Base-by-base conservation (phyloP, 2,797 vertebrate species). In the Lindbergichthys nudifrons region DNA sequence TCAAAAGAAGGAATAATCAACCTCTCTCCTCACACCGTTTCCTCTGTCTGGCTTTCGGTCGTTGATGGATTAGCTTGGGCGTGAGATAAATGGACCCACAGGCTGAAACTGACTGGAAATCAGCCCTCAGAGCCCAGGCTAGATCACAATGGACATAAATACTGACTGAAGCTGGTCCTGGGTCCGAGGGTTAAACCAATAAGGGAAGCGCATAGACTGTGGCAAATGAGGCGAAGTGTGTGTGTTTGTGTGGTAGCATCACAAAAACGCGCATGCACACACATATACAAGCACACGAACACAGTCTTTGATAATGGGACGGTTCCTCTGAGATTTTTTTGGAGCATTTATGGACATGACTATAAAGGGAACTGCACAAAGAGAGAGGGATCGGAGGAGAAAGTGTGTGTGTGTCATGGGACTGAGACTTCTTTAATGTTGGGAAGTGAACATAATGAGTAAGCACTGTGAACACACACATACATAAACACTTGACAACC, bases 381-480 rank as follows among this genome's bases (percentile, higher is more conserved):
- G 71, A 78, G 73, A 80, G 78, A 68, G 70, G 4, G 64, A 61
- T 52, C 26, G n/a, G 67, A 72, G 62, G 73, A 10, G 82, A 68
- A 76, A 60, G 59, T 65, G 77, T 72, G 75, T 67, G 88, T 86
- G 88, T 73, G 62, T 87, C 85, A 82, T 83, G 87, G 87, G 89
- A 91, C 81, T 72, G 80, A 80, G 81, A 82, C 81, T 86, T 88
- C 89, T 89, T 90, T 89, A 82, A 87, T 88, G 85, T 84, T 70
- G 82, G 87, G 82, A 84, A 75, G 80, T 46, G 75, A 92, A 88
- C 79, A 88, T 87, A 77, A 85, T 77, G 87, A 87, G 88, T 80
- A 90, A 91, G 89, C 92, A 93, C 92, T 93, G 93, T 92, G 90
- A 92, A 88, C 88, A 91, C 88, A 86, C 74, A 80, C 81, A 73